Conservation (phyloP, 2,113 vertebrate species). For the Perognathus longimembris region DNA sequence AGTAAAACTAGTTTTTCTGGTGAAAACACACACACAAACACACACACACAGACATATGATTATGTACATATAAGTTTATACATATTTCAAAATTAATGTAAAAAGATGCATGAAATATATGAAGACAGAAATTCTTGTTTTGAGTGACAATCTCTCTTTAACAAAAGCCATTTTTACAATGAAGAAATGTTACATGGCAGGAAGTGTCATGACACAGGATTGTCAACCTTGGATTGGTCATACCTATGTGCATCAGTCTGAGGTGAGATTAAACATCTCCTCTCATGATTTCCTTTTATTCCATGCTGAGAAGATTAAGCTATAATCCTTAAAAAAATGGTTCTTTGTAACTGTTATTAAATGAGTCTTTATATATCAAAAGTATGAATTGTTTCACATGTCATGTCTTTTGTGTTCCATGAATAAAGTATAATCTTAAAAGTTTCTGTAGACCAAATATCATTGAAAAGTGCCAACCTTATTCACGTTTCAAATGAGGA, state of each 20-base stretch:
- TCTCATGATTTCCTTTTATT: background rate
- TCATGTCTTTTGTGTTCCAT: background rate
- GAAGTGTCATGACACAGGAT: background rate
- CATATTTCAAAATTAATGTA: background rate
- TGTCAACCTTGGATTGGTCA: too few species aligned
- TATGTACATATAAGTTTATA: too few species aligned
- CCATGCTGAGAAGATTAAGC: background rate
- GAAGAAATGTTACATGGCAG: background rate
- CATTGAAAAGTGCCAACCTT: background rate
- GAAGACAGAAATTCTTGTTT: background rate
- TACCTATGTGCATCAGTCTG: too few species aligned
- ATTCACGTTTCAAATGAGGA: background rate
- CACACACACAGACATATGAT: too few species aligned
- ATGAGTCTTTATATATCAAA: conserved; percentile 14
- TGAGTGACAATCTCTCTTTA: background rate
- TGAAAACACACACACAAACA: background rate
- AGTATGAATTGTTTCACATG: background rate
- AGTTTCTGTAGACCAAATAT: background rate
- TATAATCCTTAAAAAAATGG: background rate
- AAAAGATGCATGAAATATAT: background rate
- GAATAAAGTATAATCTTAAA: background rate
- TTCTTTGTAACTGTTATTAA: background rate
- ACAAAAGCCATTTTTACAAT: background rate
- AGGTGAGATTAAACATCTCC: background rate
- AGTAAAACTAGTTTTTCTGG: background rate